These are phyloP conservation scores for Antidorcas marsupialis DNA, from an alignment of 2,113 vertebrate genomes.

Conservation along the genomic window DNA sequence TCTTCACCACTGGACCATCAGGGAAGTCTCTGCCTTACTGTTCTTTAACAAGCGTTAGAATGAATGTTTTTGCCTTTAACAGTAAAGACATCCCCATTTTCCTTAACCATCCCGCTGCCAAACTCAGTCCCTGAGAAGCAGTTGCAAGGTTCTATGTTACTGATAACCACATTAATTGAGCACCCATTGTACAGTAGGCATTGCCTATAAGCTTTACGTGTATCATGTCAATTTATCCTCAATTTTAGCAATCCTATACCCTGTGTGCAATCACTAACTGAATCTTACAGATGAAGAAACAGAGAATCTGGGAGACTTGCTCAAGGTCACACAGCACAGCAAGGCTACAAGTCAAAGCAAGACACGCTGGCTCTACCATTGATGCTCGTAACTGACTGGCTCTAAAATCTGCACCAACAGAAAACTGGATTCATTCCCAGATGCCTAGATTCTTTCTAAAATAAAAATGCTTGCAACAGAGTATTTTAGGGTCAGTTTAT, in stretches of 20 bases:
- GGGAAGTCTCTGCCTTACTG: not conserved
- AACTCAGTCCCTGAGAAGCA: not conserved
- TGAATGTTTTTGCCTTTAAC: not conserved
- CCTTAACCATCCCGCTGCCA: not conserved
- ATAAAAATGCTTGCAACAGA: slow-evolving; percentile 8
- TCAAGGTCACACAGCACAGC: not conserved
- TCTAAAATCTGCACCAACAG: not conserved
- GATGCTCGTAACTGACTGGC: not conserved
- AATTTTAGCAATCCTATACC: fast-evolving
- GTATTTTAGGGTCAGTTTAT: not conserved
- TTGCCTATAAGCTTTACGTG: not conserved
- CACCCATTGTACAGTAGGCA: too few species aligned
- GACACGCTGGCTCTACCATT: not conserved
- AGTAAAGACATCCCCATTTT: not conserved
- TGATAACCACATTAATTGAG: not conserved
- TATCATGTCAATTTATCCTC: not conserved
- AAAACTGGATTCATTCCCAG: slow-evolving; percentile 40
- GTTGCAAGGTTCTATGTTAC: not conserved
- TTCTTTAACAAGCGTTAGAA: not conserved
- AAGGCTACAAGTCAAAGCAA: not conserved
- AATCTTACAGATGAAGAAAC: not conserved
- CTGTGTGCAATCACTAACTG: not conserved
- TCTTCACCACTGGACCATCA: not conserved
- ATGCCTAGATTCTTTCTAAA: slow-evolving; percentile 29
- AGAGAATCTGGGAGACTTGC: not conserved